Evolutionary conservation across 2,888 invertebrate genomes (phyloP).

Genomic region (Cordilura impudica): DNA sequence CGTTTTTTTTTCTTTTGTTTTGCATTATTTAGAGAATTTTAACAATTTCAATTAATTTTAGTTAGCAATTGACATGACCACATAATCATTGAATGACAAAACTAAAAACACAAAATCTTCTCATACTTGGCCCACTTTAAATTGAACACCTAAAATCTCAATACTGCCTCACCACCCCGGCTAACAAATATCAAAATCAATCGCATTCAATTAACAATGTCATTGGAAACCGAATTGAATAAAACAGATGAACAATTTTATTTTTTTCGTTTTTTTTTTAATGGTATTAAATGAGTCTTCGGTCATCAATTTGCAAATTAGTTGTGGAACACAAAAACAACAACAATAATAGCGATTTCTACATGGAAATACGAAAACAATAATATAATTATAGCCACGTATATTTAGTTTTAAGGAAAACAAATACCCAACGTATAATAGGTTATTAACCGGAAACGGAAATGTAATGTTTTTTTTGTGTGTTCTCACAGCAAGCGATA

Average conservation of each 20-base stretch:
- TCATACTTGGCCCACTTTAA: neutral
- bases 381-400: no score
- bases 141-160: neutral
- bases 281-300: conserved; percentile 39
- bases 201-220: conserved; percentile 52
- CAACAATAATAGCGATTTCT: neutral
- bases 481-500: conserved; percentile 1
- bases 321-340: conserved; percentile 18
- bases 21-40: conserved; percentile 23
- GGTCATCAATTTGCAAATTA: conserved; percentile 55
- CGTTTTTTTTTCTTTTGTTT: neutral
- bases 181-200: conserved; percentile 6
- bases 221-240: conserved; percentile 34
- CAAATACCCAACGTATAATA: neutral
- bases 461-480: conserved; percentile 1
- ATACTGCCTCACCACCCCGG: neutral
- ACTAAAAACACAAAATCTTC: neutral
- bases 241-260: conserved; percentile 43
- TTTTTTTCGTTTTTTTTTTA: neutral
- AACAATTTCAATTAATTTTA: conserved; percentile 50
- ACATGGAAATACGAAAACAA: neutral
- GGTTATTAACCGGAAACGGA: conserved; percentile 33
- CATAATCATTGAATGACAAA: conserved; percentile 16
- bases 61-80: conserved; percentile 39
- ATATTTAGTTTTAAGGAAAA: neutral